Evolutionary conservation across 35 echinoderm and acorn worm species (phyloP), one percentile per base, ranked within the genome.

Genomic region (Hemicentrotus pulcherrimus): DNA sequence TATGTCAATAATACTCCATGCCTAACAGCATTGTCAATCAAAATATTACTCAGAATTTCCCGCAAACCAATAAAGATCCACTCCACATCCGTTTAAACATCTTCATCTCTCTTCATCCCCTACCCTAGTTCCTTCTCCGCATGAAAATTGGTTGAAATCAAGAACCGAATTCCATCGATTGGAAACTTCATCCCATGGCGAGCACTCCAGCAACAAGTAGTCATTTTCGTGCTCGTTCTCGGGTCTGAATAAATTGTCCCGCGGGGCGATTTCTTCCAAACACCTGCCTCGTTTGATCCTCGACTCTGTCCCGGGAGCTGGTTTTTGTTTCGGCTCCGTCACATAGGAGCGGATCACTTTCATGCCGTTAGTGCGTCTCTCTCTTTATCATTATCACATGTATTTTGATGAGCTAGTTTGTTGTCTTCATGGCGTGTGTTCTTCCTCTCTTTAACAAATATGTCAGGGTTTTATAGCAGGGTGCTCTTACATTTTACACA

Each of bases 191-290:
- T 93, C 91, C 46, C 46, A 58, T 31, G 48, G 48, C 48, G 91
- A 58, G 48, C 91, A 93, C 91, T 93, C 48, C 91, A 93, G 91
- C 91, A 93, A 93, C 91, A 93, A 93, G 91, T 93, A 93, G 91
- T 93, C 91, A 93, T 47, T 93, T 93, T 47, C 46, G 91, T 47
- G 45, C 91, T 93, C 91, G 46, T 58, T 93, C 48, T 47, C 48
- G 24, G 11, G 30, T 93, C 91, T 93, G 91, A 93, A 93, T 93
- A 93, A 93, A 93, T 93, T 93, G 91, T 93, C 91, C 91, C 91
- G 91, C 46, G 91, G 91, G 91, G 91, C 46, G 91, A 93, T 93
- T 93, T 93, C 91, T 58, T 58, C 91, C 91, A 93, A 93, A 93
- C 91, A 93, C 91, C 91, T 93, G 91, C 91, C 91, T 47, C 91